A percentile compares a stretch with the other conserved stretches of the same genome.
Evolutionary conservation across 2,113 vertebrate species (phyloP).

Genomic region (Gobio gobio): DNA sequence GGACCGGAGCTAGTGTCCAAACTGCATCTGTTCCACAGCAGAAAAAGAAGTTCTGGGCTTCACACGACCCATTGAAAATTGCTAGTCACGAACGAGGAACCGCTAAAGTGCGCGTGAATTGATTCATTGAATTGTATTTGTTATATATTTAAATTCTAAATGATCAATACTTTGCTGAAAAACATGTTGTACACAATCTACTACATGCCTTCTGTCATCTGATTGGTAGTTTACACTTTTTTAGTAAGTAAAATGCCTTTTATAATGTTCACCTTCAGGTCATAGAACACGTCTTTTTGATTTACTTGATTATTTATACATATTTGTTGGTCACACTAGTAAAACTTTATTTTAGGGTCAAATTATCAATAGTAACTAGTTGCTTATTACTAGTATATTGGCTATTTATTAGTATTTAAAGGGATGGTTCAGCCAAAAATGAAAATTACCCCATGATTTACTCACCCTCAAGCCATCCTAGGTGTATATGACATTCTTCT

Average conservation of each 20-base stretch:
- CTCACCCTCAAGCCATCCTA: too few species aligned
- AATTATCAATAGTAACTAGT: too few species aligned
- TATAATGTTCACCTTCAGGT: neutral
- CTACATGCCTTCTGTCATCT: neutral
- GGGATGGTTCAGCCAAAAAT: too few species aligned
- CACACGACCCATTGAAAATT: neutral
- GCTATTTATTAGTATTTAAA: too few species aligned
- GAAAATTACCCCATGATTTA: too few species aligned
- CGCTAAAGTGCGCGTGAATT: neutral
- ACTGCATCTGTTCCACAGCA: neutral
- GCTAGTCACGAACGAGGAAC: neutral
- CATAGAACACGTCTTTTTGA: too few species aligned
- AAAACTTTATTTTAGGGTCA: too few species aligned
- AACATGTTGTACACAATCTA: neutral
- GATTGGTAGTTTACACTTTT: neutral
- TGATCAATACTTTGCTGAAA: neutral
- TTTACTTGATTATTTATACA: neutral
- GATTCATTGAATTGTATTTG: neutral
- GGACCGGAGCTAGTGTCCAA: neutral
- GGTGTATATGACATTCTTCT: too few species aligned
- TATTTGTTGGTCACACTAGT: too few species aligned
- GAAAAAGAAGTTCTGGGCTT: neutral
- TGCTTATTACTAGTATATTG: too few species aligned
- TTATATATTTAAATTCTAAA: neutral
- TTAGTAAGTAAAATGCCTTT: neutral